These are phyloP conservation scores for Triops longicaudatus DNA, from an alignment of 1,140 invertebrate genomes.

Conservation along the genomic window DNA sequence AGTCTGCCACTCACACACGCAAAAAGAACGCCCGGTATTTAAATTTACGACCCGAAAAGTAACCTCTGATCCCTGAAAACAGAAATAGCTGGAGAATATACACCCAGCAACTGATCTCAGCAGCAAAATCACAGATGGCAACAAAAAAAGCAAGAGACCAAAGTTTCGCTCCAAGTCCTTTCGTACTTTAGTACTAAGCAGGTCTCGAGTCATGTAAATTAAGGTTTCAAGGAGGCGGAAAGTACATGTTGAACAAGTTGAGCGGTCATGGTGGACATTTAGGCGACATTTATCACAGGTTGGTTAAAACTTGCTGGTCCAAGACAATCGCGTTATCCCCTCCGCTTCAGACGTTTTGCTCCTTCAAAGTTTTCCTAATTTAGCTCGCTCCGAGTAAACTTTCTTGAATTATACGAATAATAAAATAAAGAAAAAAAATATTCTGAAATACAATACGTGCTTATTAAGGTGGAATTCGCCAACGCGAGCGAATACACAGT, in stretches of 20 bases:
- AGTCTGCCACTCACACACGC: background rate
- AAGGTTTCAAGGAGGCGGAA: background rate
- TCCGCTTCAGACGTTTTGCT: background rate
- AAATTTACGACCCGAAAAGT: background rate
- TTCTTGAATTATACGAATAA: no score
- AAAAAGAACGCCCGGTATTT: background rate
- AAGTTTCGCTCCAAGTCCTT: background rate
- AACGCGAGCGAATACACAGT: no score
- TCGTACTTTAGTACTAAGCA: background rate
- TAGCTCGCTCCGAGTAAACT: no score
- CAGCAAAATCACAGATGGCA: background rate
- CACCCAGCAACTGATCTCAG: background rate
- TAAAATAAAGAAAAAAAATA: no score
- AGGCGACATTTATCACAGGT: background rate
- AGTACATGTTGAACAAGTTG: background rate
- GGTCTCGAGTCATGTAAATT: background rate
- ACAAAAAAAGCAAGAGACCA: background rate
- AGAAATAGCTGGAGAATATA: background rate
- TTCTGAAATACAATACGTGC: no score
- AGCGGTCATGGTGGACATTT: background rate
- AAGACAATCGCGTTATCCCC: background rate
- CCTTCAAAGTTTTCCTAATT: background rate
- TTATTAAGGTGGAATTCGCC: no score
- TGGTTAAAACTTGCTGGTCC: background rate
- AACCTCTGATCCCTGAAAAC: slow-evolving; percentile 1